Conservation (phyloP, 2,888 invertebrate species). For the Romanomermis culicivorax region DNA sequence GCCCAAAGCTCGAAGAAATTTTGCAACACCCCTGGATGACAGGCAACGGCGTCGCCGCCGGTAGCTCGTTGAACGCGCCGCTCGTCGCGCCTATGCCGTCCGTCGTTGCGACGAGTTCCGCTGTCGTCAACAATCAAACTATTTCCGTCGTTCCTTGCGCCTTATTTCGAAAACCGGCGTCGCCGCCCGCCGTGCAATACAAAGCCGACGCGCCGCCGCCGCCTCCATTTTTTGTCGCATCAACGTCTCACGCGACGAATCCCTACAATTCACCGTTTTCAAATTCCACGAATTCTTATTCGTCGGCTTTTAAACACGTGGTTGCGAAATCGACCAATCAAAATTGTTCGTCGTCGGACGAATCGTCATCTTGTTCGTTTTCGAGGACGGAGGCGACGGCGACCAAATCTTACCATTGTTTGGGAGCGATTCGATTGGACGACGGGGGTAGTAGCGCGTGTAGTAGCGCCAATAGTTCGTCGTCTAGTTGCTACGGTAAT, state of each 20-base stretch:
- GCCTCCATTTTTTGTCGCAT: no score
- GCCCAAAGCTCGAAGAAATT: conserved; percentile 36
- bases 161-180: not conserved
- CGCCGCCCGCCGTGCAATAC: no score
- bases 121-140: not conserved
- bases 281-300: not conserved
- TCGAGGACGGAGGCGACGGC: not conserved
- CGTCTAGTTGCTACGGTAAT: conserved; percentile 1
- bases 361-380: no score
- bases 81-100: not conserved
- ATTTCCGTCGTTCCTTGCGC: not conserved
- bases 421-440: not conserved
- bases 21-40: conserved; percentile 37
- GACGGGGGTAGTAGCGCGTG: conserved; percentile 1
- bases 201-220: no score
- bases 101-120: not conserved
- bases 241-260: not conserved
- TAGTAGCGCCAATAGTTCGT: not conserved
- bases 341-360: not conserved
- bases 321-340: not conserved
- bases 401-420: not conserved
- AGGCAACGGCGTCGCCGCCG: not conserved
- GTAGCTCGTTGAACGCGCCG: no score
- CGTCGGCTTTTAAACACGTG: not conserved
- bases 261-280: not conserved